A percentile compares a stretch with the other conserved stretches of the same genome.
Evolutionary conservation across 2,113 vertebrate genomes (phyloP).

Genomic region (Phyllostomus hastatus): DNA sequence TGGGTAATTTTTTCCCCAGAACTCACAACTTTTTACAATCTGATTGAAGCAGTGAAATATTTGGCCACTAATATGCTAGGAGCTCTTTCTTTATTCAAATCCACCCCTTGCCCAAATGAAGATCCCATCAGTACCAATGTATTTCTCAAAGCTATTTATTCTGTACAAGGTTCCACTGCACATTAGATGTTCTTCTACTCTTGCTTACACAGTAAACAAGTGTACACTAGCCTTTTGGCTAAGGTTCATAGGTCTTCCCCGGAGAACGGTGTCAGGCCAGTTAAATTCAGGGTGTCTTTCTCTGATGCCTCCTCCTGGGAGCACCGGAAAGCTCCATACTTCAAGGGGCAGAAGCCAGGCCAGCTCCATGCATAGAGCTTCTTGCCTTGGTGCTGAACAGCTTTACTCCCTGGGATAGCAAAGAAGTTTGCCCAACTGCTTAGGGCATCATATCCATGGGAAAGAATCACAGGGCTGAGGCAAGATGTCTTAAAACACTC

Average conservation of each 20-base stretch:
- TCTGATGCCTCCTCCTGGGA: background rate
- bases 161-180: slow-evolving; percentile 78
- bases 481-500: slow-evolving; percentile 24
- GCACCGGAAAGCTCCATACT: background rate
- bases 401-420: background rate
- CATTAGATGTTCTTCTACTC: slow-evolving; percentile 67
- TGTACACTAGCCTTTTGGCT: slow-evolving; percentile 65
- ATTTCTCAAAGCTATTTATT: slow-evolving; percentile 83
- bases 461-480: background rate
- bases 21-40: too few species aligned
- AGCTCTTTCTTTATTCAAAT: background rate
- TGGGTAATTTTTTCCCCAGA: background rate
- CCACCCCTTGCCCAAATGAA: background rate
- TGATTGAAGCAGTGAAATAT: background rate
- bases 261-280: slow-evolving; percentile 50
- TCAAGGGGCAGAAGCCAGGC: background rate
- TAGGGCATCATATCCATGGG: background rate
- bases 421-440: background rate
- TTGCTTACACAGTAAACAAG: slow-evolving; percentile 89
- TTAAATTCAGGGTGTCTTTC: slow-evolving; percentile 5
- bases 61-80: background rate
- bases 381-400: background rate
- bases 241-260: slow-evolving; percentile 66
- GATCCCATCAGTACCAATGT: background rate
- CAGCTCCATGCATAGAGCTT: background rate